Percentiles rank a stretch among this genome's conserved stretches.
phyloP scores from a whole-genome alignment of 1,140 invertebrate genomes.

The Cyclina sinensis region DNA sequence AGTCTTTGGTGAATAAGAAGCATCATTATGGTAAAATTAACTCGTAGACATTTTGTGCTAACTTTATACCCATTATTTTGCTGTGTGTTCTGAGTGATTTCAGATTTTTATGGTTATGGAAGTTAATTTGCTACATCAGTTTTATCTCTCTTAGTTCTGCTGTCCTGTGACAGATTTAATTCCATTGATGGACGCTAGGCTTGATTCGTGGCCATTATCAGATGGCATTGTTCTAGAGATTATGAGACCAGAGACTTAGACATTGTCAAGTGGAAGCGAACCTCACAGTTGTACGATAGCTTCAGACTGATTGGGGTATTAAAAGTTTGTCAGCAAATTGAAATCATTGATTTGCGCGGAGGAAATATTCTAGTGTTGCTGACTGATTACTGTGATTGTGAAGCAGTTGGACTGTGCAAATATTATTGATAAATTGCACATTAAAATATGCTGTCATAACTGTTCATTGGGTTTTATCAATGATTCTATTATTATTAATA shows the following conservation, averaged over 20 bases:
- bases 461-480: slow-evolving; percentile 31
- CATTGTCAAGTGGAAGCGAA: not conserved
- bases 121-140: not conserved
- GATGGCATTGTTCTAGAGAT: slow-evolving; percentile 45
- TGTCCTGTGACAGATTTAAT: slow-evolving; percentile 23
- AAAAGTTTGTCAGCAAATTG: slow-evolving; percentile 58
- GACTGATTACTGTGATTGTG: slow-evolving; percentile 54
- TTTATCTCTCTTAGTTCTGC: not conserved
- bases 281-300: slow-evolving; percentile 18
- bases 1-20: no score
- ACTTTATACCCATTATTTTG: no score
- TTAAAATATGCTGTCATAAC: slow-evolving; percentile 44
- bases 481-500: slow-evolving; percentile 38
- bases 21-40: no score
- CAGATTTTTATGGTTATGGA: not conserved
- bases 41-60: no score
- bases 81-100: not conserved
- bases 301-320: slow-evolving; percentile 35
- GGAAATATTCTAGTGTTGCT: slow-evolving; percentile 48
- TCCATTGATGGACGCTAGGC: slow-evolving; percentile 7
- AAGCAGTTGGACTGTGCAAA: not conserved
- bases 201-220: not conserved
- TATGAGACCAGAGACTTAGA: slow-evolving; percentile 19
- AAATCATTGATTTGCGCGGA: slow-evolving; percentile 60
- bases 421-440: slow-evolving; percentile 57